Conservation (phyloP, 2,797 vertebrate species). For the Lophotriccus pileatus region DNA sequence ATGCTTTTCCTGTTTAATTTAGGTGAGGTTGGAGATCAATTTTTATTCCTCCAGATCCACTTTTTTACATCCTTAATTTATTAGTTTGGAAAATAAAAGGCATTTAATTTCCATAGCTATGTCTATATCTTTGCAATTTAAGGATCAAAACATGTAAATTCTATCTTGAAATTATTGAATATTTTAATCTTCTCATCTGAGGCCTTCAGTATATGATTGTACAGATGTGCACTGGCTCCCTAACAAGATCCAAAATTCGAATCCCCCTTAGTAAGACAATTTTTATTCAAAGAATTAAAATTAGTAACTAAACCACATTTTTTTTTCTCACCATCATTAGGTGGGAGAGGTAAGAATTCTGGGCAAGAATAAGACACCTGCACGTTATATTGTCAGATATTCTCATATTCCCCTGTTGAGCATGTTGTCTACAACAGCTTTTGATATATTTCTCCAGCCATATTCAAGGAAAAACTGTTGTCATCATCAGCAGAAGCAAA, state of each 20-base stretch:
- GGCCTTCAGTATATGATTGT: background rate
- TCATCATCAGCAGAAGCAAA: conserved; percentile 18
- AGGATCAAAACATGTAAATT: background rate
- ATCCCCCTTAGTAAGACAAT: background rate
- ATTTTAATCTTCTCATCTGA: background rate
- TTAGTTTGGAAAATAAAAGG: background rate
- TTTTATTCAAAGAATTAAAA: background rate
- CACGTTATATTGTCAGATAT: background rate
- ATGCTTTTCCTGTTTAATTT: background rate
- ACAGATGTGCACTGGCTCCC: background rate
- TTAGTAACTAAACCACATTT: background rate
- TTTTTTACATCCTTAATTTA: background rate
- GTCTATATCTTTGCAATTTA: background rate
- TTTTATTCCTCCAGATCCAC: background rate
- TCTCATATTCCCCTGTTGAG: background rate
- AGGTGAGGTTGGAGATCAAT: background rate
- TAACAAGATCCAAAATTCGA: background rate
- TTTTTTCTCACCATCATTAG: background rate
- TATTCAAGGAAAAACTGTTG: conserved; percentile 21
- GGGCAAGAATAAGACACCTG: background rate
- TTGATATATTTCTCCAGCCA: background rate
- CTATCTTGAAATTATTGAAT: background rate
- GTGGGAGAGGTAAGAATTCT: background rate
- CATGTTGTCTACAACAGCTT: background rate
- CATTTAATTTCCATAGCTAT: background rate